Percentiles rank a stretch among this genome's conserved stretches.
phyloP scores from a whole-genome alignment of 2,113 vertebrate genomes.

The Eidolon helvum region DNA sequence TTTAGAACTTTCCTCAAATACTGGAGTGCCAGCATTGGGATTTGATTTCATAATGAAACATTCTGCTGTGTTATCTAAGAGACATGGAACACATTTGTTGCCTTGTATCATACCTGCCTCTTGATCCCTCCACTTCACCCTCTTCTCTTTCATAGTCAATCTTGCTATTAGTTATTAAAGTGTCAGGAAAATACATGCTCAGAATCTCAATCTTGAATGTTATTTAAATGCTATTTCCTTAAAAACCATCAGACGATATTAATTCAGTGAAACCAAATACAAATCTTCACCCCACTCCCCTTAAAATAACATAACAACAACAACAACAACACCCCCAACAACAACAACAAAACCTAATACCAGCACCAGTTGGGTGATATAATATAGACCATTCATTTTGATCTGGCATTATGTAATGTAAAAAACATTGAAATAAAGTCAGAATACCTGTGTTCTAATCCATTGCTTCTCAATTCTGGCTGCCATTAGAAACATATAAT shows the following conservation, averaged over 20 bases:
- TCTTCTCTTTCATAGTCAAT: neutral
- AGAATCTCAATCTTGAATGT: neutral
- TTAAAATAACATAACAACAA: neutral
- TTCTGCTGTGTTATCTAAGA: neutral
- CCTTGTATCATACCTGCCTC: neutral
- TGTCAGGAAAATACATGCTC: neutral
- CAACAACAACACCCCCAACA: neutral
- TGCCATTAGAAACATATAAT: neutral
- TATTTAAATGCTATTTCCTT: neutral
- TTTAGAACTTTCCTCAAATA: neutral
- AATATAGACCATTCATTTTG: neutral
- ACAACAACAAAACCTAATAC: neutral
- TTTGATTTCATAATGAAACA: slow-evolving; percentile 13
- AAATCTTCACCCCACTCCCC: neutral
- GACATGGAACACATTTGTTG: neutral
- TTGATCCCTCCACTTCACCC: neutral
- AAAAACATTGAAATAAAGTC: neutral
- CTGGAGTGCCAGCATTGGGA: neutral
- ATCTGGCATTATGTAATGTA: neutral
- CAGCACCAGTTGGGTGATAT: neutral
- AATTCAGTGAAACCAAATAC: neutral
- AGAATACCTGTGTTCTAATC: neutral
- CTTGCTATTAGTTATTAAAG: neutral
- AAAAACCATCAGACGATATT: neutral
- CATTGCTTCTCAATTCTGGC: neutral